These are phyloP conservation scores for Rynchops niger DNA, from an alignment of 2,113 vertebrate species.

Conservation along the genomic window DNA sequence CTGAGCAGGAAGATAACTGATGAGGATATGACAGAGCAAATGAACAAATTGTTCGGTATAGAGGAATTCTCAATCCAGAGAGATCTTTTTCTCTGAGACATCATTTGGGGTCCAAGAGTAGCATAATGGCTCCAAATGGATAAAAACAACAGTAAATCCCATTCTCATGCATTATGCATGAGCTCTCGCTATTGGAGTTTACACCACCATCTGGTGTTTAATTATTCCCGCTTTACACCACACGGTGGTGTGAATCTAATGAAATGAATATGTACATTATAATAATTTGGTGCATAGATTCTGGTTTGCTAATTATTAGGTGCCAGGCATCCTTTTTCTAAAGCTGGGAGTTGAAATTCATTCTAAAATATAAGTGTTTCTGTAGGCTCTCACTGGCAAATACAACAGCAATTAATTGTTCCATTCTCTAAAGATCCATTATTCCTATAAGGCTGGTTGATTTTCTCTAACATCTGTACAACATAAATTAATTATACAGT, in stretches of 20 bases:
- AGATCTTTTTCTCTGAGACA: constrained; percentile 59
- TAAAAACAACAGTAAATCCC: constrained; percentile 75
- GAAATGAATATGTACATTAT: constrained; percentile 69
- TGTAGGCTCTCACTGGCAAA: constrained; percentile 11
- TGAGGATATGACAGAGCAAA: constrained; percentile 68
- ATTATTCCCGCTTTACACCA: constrained; percentile 79
- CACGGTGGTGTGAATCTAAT: constrained; percentile 76
- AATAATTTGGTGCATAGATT: constrained; percentile 67
- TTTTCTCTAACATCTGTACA: constrained; percentile 59
- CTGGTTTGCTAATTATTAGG: constrained; percentile 70
- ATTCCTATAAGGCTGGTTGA: constrained; percentile 21
- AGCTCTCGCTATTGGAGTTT: constrained; percentile 70
- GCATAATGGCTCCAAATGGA: constrained; percentile 77
- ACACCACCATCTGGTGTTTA: constrained; percentile 81
- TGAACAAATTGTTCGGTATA: constrained; percentile 70
- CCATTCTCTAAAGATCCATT: constrained; percentile 32
- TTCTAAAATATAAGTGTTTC: constrained; percentile 45
- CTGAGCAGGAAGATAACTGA: constrained; percentile 63
- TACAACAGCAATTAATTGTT: background rate
- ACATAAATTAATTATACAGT: constrained; percentile 47
- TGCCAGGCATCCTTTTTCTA: constrained; percentile 39
- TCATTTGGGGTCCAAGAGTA: constrained; percentile 74
- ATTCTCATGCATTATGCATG: constrained; percentile 77
- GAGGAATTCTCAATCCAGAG: constrained; percentile 61
- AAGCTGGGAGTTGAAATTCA: constrained; percentile 14